phyloP scores from a whole-genome alignment of 2,113 vertebrate species.

The Thunnus maccoyii region DNA sequence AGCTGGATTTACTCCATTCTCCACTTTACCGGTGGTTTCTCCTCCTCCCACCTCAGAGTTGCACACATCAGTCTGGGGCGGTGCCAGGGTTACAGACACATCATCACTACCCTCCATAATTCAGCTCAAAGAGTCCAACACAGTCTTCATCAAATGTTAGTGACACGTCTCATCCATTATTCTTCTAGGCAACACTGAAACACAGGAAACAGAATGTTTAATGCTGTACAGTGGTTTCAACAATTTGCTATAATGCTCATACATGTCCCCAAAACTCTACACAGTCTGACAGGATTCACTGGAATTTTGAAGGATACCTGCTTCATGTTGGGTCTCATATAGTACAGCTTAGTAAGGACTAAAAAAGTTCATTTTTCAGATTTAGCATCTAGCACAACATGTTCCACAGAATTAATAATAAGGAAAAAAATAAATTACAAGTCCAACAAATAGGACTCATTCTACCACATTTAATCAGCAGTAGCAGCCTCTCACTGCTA shows the following conservation, averaged over 20 bases:
- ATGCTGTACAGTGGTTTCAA: slow-evolving; percentile 41
- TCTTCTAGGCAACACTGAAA: slow-evolving; percentile 55
- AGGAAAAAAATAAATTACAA: background rate
- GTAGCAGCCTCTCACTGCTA: background rate
- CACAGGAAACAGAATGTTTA: slow-evolving; percentile 80
- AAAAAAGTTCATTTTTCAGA: background rate
- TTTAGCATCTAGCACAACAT: background rate
- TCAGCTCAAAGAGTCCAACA: slow-evolving; percentile 36
- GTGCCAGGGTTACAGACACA: slow-evolving; percentile 85
- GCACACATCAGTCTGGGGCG: slow-evolving; percentile 81
- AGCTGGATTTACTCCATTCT: slow-evolving; percentile 86
- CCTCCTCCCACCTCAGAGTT: slow-evolving; percentile 49
- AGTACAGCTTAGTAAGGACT: background rate
- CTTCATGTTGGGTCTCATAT: background rate
- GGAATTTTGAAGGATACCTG: too few relatives aligned
- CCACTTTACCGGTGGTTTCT: slow-evolving; percentile 86
- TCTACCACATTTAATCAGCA: background rate
- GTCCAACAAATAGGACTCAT: too few relatives aligned
- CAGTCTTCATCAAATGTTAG: slow-evolving; percentile 69
- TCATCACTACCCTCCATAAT: slow-evolving; percentile 90
- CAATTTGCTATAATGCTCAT: background rate
- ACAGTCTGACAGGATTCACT: background rate
- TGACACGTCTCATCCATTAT: slow-evolving; percentile 62
- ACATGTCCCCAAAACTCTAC: background rate
- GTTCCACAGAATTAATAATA: too few relatives aligned